Evolutionary conservation across 2,888 invertebrate species (phyloP).

Genomic region (Dryocosmus kuriphilus): DNA sequence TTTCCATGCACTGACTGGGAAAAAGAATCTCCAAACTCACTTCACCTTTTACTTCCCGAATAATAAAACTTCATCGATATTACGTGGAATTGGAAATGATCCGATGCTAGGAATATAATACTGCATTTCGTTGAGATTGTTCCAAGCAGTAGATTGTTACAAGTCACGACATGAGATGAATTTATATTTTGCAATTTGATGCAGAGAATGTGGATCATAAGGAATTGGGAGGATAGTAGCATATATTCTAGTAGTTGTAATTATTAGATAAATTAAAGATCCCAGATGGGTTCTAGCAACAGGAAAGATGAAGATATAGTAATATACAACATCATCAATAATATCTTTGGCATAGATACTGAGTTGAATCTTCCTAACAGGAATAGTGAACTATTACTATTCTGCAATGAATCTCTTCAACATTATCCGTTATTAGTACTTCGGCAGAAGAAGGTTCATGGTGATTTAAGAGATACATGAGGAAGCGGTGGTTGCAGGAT

Average conservation of each 20-base stretch:
- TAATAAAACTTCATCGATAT: conserved; percentile 3
- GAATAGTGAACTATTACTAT: not conserved
- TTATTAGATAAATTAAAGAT: conserved; percentile 21
- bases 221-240: not conserved
- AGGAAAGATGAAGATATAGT: conserved; percentile 8
- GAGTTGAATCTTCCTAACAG: conserved; percentile 1
- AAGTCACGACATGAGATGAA: not conserved
- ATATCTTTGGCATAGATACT: conserved; percentile 13
- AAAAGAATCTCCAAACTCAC: conserved; percentile 10
- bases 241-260: not conserved
- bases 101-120: not conserved
- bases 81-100: conserved; percentile 3
- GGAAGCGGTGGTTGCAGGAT: not conserved
- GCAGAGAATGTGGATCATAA: not conserved
- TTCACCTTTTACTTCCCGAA: not conserved
- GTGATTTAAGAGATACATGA: not conserved
- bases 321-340: conserved; percentile 5
- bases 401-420: conserved; percentile 5
- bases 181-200: not conserved
- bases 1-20: conserved; percentile 8
- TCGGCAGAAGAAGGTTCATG: not conserved
- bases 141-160: not conserved
- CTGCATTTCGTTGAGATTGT: not conserved
- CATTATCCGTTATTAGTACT: not conserved
- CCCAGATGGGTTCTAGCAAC: not conserved